A percentile compares a stretch with the other conserved stretches of the same genome.
These are phyloP conservation scores for Phyllopteryx taeniolatus DNA, from an alignment of 2,113 vertebrate species.

Conservation along the genomic window DNA sequence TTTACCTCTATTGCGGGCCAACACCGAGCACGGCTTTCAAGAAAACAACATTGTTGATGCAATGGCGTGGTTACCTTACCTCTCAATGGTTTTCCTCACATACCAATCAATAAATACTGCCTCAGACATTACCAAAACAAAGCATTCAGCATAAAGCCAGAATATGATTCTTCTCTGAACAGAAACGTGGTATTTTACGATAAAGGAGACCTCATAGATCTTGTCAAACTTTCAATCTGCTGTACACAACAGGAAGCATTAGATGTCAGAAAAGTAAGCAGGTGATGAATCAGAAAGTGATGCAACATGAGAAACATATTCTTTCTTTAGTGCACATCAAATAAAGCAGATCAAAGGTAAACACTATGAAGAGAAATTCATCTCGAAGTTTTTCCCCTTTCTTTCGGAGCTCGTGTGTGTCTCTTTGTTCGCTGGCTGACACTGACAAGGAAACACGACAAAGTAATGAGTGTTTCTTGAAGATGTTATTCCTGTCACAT, in stretches of 20 bases:
- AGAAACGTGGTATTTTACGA: background rate
- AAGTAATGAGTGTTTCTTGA: constrained; percentile 29
- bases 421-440: constrained; percentile 34
- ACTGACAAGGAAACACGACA: constrained; percentile 46
- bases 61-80: background rate
- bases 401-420: constrained; percentile 20
- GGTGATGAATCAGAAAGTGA: constrained; percentile 28
- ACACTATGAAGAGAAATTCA: constrained; percentile 54
- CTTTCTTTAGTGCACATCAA: constrained; percentile 59
- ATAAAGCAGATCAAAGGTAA: constrained; percentile 67
- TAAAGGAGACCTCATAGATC: background rate
- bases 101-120: background rate
- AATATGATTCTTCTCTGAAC: background rate
- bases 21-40: background rate
- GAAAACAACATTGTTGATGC: background rate
- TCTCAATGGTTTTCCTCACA: background rate
- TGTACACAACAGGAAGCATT: constrained; percentile 28
- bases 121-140: background rate
- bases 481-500: constrained; percentile 46
- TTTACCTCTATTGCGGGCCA: background rate
- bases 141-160: background rate
- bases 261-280: constrained; percentile 44
- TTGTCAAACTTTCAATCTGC: constrained; percentile 23
- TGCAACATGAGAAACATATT: constrained; percentile 34
- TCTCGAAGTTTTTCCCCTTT: constrained; percentile 33